Base-by-base conservation (phyloP, 2,888 invertebrate species). In the Caradrina clavipalpis region DNA sequence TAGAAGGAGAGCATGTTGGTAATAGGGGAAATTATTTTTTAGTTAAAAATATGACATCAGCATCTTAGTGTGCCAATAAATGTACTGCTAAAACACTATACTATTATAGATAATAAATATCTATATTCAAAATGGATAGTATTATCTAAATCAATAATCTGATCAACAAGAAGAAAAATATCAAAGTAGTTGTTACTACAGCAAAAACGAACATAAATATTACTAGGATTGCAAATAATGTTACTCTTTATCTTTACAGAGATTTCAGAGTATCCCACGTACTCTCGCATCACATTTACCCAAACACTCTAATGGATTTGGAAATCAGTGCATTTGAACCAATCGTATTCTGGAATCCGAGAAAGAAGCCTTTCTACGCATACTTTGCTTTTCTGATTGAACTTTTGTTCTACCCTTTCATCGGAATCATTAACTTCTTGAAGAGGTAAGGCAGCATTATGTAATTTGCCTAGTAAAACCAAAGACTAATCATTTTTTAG, bases 181-280 rank as follows among this genome's bases (percentile, higher is more conserved):
- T 17, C 15, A 45, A 45, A 45, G 11, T 17, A 5, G 17, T 17
- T 39, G 45, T 17, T 17, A 45, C 4, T 45, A 17, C 5, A 17
- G 0, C 4, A 45, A 45, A 17, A 17, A 55, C 5, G 19, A 47
- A 49, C 45, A 59, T 15, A 26, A 3, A 6, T 19, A 19, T 11
- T 19, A 26, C 5, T 26, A 31, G 10, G 11, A 2, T 8, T 21
- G 1, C 55, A 5, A 26, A 15, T 71, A 53, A 51, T 71, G 6
- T 26, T 49, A 49, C 50, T 42, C 8, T 58, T 50, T 13, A 19
- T 35, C 47, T 49, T 94, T 95, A 70, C 88, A 96, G 97, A 73
- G 97, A 98, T 69, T 98, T 98, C 97, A 96, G 98, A 80, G 96
- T 98, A 49, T 97, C 97, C 0, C 98, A 98, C 84, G 97, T 95